Evolutionary conservation across 2,113 vertebrate genomes (phyloP).

Genomic region (Saimiri boliviensis): DNA sequence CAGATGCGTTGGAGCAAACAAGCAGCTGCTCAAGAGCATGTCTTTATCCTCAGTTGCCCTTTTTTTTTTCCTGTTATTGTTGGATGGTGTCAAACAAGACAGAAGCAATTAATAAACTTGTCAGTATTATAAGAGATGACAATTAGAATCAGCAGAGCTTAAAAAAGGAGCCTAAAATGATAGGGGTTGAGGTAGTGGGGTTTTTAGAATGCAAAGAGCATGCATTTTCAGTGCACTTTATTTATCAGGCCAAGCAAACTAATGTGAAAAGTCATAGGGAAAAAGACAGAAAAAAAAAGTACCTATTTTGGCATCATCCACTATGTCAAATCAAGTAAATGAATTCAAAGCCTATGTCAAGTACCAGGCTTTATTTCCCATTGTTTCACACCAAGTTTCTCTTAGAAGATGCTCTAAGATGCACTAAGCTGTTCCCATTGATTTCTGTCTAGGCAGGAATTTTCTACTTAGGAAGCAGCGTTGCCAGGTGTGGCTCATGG

Average conservation of each 20-base stretch:
- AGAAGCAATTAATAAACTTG: constrained; percentile 73
- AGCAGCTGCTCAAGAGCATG: constrained; percentile 47
- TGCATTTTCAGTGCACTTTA: constrained; percentile 74
- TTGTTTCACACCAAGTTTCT: neutral
- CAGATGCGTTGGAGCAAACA: constrained; percentile 74
- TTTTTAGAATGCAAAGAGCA: constrained; percentile 73
- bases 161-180: neutral
- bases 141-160: neutral
- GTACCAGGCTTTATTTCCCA: neutral
- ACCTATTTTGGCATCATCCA: constrained; percentile 51
- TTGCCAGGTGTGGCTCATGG: neutral
- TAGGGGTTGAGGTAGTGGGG: neutral
- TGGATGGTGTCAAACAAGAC: constrained; percentile 46
- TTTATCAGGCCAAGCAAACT: constrained; percentile 66
- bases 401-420: constrained; percentile 12
- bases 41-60: constrained; percentile 79
- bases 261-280: constrained; percentile 67
- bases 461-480: neutral
- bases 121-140: constrained; percentile 60
- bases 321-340: constrained; percentile 61
- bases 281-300: constrained; percentile 61
- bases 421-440: neutral
- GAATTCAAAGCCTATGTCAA: constrained; percentile 20
- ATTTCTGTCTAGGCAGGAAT: neutral
- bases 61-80: constrained; percentile 44